A percentile compares a stretch with the other conserved stretches of the same genome.
Evolutionary conservation across 1,140 invertebrate species (phyloP).

Genomic region (Drosophila tristis): DNA sequence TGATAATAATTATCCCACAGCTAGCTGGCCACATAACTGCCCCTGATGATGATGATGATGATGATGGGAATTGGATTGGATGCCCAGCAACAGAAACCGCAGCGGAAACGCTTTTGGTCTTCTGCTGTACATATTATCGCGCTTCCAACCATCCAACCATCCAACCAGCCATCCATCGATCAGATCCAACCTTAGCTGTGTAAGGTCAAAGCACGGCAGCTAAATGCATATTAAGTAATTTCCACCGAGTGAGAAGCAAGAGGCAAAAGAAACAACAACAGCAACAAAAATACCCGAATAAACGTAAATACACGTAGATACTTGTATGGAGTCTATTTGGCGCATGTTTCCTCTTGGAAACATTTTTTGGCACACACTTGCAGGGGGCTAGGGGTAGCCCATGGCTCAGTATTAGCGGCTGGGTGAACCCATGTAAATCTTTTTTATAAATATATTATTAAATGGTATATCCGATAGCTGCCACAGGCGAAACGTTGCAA

Average conservation of each 20-base stretch:
- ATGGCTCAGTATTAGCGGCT: too few relatives aligned
- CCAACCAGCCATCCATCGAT: conserved; percentile 22
- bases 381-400: too few relatives aligned
- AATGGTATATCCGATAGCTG: too few relatives aligned
- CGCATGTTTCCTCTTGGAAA: conserved; percentile 46
- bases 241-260: conserved; percentile 45
- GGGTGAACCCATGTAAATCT: too few relatives aligned
- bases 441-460: too few relatives aligned
- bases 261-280: conserved; percentile 8
- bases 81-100: conserved; percentile 32
- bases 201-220: conserved; percentile 71
- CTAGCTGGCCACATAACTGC: conserved; percentile 45
- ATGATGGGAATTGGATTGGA: conserved; percentile 6
- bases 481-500: too few relatives aligned
- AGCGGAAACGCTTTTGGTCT: conserved; percentile 46
- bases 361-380: background rate
- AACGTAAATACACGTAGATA: conserved; percentile 44
- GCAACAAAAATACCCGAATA: conserved; percentile 27
- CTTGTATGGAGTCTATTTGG: conserved; percentile 30
- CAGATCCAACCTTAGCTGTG: conserved; percentile 18
- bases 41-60: conserved; percentile 29
- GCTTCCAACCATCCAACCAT: conserved; percentile 28
- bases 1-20: conserved; percentile 58
- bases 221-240: conserved; percentile 78
- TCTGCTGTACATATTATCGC: background rate